Conservation (phyloP, 2,797 vertebrate genomes). For the Pseudopleuronectes americanus region DNA sequence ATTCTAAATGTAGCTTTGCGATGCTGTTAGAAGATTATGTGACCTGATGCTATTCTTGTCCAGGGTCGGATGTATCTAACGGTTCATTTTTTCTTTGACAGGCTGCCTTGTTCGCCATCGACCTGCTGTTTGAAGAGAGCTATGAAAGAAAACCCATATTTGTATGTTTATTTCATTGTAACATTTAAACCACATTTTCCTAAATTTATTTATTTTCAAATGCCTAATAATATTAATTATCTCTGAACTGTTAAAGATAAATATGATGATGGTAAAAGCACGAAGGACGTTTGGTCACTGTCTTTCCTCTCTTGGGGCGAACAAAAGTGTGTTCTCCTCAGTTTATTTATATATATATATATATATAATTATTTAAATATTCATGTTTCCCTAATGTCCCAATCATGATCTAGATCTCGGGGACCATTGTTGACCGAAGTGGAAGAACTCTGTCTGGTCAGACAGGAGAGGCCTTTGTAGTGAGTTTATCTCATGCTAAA, state of each 20-base stretch:
- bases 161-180: constrained; percentile 80
- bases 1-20: no score
- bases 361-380: not conserved
- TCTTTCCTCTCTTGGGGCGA: not conserved
- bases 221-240: not conserved
- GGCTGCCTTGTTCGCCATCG: constrained; percentile 95
- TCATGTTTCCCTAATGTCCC: not conserved
- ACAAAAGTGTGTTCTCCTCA: not conserved
- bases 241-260: not conserved
- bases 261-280: no score
- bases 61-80: not conserved
- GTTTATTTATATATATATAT: not conserved
- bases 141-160: constrained; percentile 90
- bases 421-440: constrained; percentile 96
- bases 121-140: constrained; percentile 89
- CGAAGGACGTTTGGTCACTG: not conserved
- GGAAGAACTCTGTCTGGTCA: constrained; percentile 96
- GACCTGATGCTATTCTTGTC: not conserved
- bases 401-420: constrained; percentile 87
- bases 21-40: no score
- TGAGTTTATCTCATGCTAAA: constrained; percentile 90
- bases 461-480: constrained; percentile 95
- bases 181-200: not conserved
- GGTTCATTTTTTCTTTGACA: constrained; percentile 58
- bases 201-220: not conserved